phyloP scores from a whole-genome alignment of 2,113 vertebrate genomes.

The Clarias batrachus region DNA sequence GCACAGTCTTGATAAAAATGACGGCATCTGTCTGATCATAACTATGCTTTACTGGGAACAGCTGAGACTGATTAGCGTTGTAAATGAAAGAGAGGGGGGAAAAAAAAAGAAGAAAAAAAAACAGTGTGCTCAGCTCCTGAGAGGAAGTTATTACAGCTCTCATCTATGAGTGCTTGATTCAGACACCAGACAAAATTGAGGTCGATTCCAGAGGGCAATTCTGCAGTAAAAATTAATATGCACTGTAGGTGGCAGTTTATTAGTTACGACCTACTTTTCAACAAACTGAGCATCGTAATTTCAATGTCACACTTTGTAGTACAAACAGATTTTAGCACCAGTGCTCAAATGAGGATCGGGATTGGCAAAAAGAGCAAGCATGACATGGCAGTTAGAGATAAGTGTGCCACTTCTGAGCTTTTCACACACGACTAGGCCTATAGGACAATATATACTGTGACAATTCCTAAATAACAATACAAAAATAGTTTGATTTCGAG shows the following conservation, averaged over 20 bases:
- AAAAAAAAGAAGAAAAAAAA: background rate
- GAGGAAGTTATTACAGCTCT: slow-evolving; percentile 12
- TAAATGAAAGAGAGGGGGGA: background rate
- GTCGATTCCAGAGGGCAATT: background rate
- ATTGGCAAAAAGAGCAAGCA: background rate
- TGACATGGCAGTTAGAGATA: background rate
- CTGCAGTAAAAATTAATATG: slow-evolving; percentile 3
- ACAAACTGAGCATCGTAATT: background rate
- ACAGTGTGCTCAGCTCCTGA: background rate
- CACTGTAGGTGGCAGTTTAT: background rate
- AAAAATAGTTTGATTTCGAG: no score
- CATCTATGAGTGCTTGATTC: background rate
- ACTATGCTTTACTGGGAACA: background rate
- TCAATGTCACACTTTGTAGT: background rate
- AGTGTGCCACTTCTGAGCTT: background rate
- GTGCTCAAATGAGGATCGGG: background rate
- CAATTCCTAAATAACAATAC: no score
- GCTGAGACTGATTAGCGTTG: background rate
- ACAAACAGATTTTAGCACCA: background rate
- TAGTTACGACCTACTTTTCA: background rate
- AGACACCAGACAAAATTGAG: slow-evolving; percentile 7
- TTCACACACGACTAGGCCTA: background rate
- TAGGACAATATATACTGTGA: no score
- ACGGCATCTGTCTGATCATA: slow-evolving; percentile 6
- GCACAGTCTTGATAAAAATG: slow-evolving; percentile 3